A percentile compares a stretch with the other conserved stretches of the same genome.
Evolutionary conservation across 1,140 invertebrate genomes (phyloP).

Genomic region (Diuraphis noxia): DNA sequence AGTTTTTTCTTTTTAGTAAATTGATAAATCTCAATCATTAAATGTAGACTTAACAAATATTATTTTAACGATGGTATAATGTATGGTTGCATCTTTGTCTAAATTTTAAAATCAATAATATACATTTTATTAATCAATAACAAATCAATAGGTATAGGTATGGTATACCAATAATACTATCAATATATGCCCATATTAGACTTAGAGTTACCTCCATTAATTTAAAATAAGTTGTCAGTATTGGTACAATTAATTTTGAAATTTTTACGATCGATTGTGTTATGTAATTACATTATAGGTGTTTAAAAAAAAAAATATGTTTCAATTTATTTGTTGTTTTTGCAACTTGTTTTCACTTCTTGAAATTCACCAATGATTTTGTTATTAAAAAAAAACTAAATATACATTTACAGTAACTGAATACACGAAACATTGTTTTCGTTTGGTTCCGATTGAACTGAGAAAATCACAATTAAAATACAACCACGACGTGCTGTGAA

Average conservation of each 20-base stretch:
- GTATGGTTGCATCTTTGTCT: neutral
- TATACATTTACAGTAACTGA: neutral
- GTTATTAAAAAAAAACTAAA: neutral
- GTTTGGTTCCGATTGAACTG: neutral
- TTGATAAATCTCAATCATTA: no score
- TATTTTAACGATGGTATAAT: neutral
- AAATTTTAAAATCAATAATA: neutral
- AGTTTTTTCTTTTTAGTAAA: no score
- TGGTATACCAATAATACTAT: no score
- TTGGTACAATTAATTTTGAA: neutral
- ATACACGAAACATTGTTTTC: neutral
- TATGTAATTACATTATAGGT: neutral
- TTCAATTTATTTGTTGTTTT: neutral
- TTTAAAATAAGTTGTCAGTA: neutral
- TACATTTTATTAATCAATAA: neutral
- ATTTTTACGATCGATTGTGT: neutral
- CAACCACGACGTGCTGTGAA: neutral
- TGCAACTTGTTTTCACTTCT: neutral
- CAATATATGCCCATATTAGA: no score
- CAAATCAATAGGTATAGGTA: no score
- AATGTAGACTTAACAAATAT: neutral
- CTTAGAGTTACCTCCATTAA: neutral
- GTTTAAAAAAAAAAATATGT: no score
- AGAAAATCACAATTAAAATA: conserved; percentile 6
- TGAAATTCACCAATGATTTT: neutral